Conservation (phyloP, 1,140 invertebrate species). For the Adoxophyes honmai region DNA sequence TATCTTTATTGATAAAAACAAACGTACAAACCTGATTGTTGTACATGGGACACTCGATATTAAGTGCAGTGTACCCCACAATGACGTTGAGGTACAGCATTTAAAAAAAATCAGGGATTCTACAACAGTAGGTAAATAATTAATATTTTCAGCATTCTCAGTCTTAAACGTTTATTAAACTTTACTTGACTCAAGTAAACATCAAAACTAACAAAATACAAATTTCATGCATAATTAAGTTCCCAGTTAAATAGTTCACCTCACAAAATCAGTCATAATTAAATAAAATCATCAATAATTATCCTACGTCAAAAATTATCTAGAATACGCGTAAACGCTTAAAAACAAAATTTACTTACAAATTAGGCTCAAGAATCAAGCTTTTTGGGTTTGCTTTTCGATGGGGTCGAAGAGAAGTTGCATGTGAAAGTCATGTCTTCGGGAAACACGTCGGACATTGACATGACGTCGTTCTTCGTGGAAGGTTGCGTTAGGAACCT, state of each 20-base stretch:
- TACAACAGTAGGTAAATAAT: too few species aligned
- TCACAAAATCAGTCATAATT: conserved; percentile 12
- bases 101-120: too few species aligned
- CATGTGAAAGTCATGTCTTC: conserved; percentile 71
- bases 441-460: conserved; percentile 66
- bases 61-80: too few species aligned
- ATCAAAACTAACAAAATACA: conserved; percentile 41
- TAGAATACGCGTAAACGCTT: conserved; percentile 7
- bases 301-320: conserved; percentile 11
- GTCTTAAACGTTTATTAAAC: conserved; percentile 51
- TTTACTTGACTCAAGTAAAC: conserved; percentile 50
- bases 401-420: conserved; percentile 73
- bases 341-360: conserved; percentile 1
- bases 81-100: too few species aligned
- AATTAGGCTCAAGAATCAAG: not conserved
- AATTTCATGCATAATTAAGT: conserved; percentile 41
- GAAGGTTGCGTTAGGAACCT: conserved; percentile 35
- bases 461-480: conserved; percentile 56
- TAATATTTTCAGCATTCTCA: conserved; percentile 23
- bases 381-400: conserved; percentile 51
- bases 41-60: too few species aligned
- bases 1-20: too few species aligned
- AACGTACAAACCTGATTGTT: too few species aligned
- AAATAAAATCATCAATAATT: conserved; percentile 7
- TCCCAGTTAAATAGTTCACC: not conserved